Evolutionary conservation across 2,113 vertebrate genomes (phyloP).

Genomic region (Labeo catla): DNA sequence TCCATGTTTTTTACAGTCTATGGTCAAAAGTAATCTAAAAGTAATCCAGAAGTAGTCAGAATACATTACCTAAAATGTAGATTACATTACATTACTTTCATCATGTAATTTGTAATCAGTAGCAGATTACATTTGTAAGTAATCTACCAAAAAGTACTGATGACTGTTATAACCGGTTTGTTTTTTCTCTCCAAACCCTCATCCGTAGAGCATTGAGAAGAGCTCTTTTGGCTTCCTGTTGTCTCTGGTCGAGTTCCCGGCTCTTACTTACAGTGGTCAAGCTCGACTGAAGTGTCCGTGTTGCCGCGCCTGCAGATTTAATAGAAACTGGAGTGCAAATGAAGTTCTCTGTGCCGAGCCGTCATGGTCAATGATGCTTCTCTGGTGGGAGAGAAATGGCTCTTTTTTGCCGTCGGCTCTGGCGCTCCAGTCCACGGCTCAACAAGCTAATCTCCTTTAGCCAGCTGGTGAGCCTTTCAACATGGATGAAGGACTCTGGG

Average conservation of each 20-base stretch:
- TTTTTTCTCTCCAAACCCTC: neutral
- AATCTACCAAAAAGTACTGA: neutral
- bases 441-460: constrained; percentile 32
- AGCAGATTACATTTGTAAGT: neutral
- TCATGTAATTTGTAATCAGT: neutral
- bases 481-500: neutral
- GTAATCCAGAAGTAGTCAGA: too few species aligned
- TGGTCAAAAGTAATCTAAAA: too few species aligned
- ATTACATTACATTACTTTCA: too few species aligned
- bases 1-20: too few species aligned
- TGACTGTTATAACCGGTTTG: neutral
- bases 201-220: neutral
- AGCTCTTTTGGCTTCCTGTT: neutral
- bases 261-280: neutral
- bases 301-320: neutral
- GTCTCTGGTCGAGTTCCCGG: neutral
- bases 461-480: neutral
- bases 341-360: constrained; percentile 27
- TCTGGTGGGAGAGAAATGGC: constrained; percentile 22
- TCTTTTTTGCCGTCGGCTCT: neutral
- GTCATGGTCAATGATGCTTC: constrained; percentile 24
- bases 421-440: neutral
- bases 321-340: constrained; percentile 35
- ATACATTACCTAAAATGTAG: too few species aligned
- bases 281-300: neutral